Evolutionary conservation across 2,113 vertebrate genomes (phyloP).

Genomic region (Anolis sagrei): DNA sequence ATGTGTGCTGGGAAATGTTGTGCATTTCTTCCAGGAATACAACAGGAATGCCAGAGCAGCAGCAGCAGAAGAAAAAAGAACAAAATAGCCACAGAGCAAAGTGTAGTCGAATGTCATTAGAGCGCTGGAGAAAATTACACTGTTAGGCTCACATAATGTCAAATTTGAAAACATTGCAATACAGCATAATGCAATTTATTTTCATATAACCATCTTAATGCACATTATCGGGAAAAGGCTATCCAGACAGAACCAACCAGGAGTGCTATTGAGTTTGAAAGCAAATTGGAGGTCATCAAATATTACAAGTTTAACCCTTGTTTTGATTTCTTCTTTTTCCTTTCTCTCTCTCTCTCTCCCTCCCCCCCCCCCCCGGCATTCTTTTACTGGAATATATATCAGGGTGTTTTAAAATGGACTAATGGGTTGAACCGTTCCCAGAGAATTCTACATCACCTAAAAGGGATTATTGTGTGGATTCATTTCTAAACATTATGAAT

Average conservation of each 20-base stretch:
- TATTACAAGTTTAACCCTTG: not conserved
- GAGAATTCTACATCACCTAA: slow-evolving; percentile 12
- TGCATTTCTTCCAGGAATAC: slow-evolving; percentile 73
- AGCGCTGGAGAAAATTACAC: slow-evolving; percentile 61
- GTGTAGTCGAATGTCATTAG: slow-evolving; percentile 66
- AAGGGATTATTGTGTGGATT: not conserved
- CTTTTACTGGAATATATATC: slow-evolving; percentile 39
- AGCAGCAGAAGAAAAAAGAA: slow-evolving; percentile 43
- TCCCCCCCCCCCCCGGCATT: too few species aligned
- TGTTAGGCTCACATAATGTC: slow-evolving; percentile 69
- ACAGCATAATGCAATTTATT: slow-evolving; percentile 68
- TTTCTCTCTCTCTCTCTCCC: not conserved
- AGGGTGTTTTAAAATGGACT: not conserved
- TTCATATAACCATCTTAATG: slow-evolving; percentile 71
- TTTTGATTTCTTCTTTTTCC: slow-evolving; percentile 4
- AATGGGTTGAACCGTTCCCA: not conserved
- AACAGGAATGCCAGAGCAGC: slow-evolving; percentile 52
- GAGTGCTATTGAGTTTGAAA: slow-evolving; percentile 54
- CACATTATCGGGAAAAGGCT: slow-evolving; percentile 67
- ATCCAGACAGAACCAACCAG: slow-evolving; percentile 55
- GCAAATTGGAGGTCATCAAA: slow-evolving; percentile 34
- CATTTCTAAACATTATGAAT: not conserved
- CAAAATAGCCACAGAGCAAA: slow-evolving; percentile 62
- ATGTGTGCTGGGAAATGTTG: slow-evolving; percentile 72
- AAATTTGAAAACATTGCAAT: slow-evolving; percentile 70